These are phyloP conservation scores for Macquaria ambigua DNA, from an alignment of 2,113 vertebrate genomes.

Conservation along the genomic window DNA sequence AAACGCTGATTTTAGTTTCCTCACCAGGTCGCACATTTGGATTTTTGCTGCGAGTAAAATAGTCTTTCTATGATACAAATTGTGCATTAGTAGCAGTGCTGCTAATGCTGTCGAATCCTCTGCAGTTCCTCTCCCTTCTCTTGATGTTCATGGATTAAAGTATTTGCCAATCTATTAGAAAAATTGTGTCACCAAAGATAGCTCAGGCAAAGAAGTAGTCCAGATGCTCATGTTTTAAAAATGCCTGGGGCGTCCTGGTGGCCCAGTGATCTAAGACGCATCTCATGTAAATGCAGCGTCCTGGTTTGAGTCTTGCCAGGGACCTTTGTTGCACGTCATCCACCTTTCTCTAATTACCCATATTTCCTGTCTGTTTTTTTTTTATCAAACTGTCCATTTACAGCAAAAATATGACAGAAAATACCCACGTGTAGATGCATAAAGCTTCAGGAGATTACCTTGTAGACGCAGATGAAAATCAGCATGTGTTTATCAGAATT, in stretches of 20 bases:
- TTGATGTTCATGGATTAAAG: slow-evolving; percentile 61
- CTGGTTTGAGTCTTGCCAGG: slow-evolving; percentile 31
- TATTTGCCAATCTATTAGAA: slow-evolving; percentile 51
- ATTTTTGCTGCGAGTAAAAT: slow-evolving; percentile 40
- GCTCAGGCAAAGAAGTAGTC: slow-evolving; percentile 63
- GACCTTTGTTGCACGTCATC: slow-evolving; percentile 25
- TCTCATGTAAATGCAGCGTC: slow-evolving; percentile 6
- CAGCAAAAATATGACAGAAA: not conserved
- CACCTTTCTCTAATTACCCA: slow-evolving; percentile 22
- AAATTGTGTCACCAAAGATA: slow-evolving; percentile 71
- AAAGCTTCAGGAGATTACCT: slow-evolving; percentile 14
- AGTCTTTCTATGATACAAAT: not conserved
- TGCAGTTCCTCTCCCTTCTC: slow-evolving; percentile 44
- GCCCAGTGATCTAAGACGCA: slow-evolving; percentile 40
- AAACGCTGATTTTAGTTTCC: slow-evolving; percentile 27
- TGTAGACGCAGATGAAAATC: slow-evolving; percentile 13
- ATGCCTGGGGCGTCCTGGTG: slow-evolving; percentile 37
- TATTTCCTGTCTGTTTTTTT: not conserved
- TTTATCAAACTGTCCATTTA: not conserved
- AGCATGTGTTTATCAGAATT: slow-evolving; percentile 38
- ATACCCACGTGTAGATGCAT: not conserved
- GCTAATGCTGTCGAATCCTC: slow-evolving; percentile 47
- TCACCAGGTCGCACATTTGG: slow-evolving; percentile 4
- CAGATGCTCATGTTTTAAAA: slow-evolving; percentile 67
- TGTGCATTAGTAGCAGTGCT: slow-evolving; percentile 26